Evolutionary conservation across 2,888 invertebrate genomes (phyloP).

Genomic region (Smittia aterrima): DNA sequence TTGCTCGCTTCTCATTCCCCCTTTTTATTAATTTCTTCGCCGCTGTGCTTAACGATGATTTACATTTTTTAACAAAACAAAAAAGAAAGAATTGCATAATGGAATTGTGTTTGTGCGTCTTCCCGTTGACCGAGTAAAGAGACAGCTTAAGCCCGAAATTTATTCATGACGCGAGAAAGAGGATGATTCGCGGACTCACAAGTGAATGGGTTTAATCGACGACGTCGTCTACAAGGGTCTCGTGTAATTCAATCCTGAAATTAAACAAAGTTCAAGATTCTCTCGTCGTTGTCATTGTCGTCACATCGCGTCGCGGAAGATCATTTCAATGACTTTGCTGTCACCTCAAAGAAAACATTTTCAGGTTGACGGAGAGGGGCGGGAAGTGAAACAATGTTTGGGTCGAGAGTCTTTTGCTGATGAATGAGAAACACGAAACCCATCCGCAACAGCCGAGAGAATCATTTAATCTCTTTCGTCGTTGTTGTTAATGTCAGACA

Average conservation of each 20-base stretch:
- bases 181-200: constrained; percentile 8
- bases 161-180: background rate
- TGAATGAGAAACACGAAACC: constrained; percentile 38
- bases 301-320: constrained; percentile 18
- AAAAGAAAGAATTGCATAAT: background rate
- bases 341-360: constrained; percentile 1
- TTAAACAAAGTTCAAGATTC: background rate
- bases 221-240: background rate
- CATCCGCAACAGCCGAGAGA: constrained; percentile 18
- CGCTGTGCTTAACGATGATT: constrained; percentile 27
- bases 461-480: constrained; percentile 29
- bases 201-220: background rate
- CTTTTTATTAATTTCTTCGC: constrained; percentile 1
- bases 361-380: background rate
- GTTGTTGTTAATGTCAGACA: constrained; percentile 17
- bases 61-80: background rate
- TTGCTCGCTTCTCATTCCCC: background rate
- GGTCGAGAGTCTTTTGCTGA: background rate
- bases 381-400: constrained; percentile 10
- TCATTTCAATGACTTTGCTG: constrained; percentile 27
- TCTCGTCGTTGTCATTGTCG: background rate
- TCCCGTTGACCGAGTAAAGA: background rate
- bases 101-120: background rate
- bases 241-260: background rate
- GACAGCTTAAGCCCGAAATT: background rate